phyloP scores from a whole-genome alignment of 2,888 invertebrate genomes.

The Trissonchulus latispiculum region DNA sequence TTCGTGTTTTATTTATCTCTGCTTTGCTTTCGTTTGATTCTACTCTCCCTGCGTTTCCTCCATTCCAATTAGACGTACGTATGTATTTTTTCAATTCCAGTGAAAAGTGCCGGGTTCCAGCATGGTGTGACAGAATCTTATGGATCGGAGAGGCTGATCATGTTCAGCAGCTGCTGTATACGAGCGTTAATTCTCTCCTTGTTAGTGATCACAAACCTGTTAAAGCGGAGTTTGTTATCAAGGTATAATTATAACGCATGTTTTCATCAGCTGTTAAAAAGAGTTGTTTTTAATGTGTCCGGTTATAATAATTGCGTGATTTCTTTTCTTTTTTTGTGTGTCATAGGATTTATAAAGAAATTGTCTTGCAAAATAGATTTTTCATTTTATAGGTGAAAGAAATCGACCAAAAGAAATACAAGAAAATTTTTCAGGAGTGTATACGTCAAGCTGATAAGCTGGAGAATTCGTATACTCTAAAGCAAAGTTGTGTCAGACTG shows the following conservation, averaged over 20 bases:
- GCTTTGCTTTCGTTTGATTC: no score
- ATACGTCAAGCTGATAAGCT: slow-evolving; percentile 88
- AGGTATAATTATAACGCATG: no score
- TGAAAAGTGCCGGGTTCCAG: slow-evolving; percentile 87
- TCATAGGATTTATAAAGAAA: no score
- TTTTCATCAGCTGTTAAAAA: no score
- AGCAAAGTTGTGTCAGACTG: neutral
- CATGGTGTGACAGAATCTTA: slow-evolving; percentile 93
- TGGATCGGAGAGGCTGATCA: slow-evolving; percentile 65
- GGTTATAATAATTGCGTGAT: no score
- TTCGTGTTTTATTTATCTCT: no score
- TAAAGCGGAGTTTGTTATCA: slow-evolving; percentile 68
- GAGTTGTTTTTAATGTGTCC: no score
- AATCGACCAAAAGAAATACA: slow-evolving; percentile 69
- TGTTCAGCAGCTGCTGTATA: slow-evolving; percentile 64
- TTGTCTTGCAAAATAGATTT: neutral
- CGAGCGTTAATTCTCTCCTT: slow-evolving; percentile 69
- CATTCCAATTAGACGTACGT: no score
- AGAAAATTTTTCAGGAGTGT: slow-evolving; percentile 84
- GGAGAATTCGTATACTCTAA: slow-evolving; percentile 70
- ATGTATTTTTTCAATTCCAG: no score
- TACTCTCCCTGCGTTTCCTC: no score
- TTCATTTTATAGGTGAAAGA: slow-evolving; percentile 59
- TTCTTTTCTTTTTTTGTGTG: no score
- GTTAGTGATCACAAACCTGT: slow-evolving; percentile 98